Conservation (phyloP, 2,797 vertebrate genomes). For the Atherinosoma microstoma region DNA sequence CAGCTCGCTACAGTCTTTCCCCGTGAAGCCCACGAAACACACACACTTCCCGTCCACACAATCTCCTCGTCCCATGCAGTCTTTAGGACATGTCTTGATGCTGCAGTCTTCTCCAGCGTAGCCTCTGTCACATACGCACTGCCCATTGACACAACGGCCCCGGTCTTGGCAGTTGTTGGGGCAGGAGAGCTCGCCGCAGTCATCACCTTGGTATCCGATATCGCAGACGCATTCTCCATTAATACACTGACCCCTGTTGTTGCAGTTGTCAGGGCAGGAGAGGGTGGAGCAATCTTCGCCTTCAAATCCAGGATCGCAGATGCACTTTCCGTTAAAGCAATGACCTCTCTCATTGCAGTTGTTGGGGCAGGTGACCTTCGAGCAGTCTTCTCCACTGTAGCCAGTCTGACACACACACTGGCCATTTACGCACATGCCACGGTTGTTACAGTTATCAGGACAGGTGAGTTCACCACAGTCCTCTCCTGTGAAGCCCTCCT, state of each 20-base stretch:
- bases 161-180: conserved; percentile 84
- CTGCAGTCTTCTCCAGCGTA: conserved; percentile 86
- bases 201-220: conserved; percentile 86
- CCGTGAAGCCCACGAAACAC: conserved; percentile 84
- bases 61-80: conserved; percentile 86
- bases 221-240: conserved; percentile 90
- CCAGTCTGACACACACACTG: conserved; percentile 88
- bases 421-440: conserved; percentile 88
- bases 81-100: conserved; percentile 86
- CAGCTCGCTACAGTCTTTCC: conserved; percentile 87
- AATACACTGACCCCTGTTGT: conserved; percentile 85
- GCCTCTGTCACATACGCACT: conserved; percentile 86
- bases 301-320: conserved; percentile 90
- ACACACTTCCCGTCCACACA: conserved; percentile 89
- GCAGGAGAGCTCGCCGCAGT: conserved; percentile 87
- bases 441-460: conserved; percentile 86
- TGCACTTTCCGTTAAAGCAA: conserved; percentile 88
- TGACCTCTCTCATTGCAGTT: conserved; percentile 90
- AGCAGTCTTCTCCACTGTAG: conserved; percentile 91
- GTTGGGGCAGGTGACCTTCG: conserved; percentile 86
- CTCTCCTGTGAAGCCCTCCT: conserved; percentile 90
- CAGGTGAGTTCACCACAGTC: conserved; percentile 91
- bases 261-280: conserved; percentile 88
- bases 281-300: conserved; percentile 88
- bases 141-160: conserved; percentile 85